phyloP scores from a whole-genome alignment of 2,113 vertebrate genomes.

The Dissostichus mawsoni region DNA sequence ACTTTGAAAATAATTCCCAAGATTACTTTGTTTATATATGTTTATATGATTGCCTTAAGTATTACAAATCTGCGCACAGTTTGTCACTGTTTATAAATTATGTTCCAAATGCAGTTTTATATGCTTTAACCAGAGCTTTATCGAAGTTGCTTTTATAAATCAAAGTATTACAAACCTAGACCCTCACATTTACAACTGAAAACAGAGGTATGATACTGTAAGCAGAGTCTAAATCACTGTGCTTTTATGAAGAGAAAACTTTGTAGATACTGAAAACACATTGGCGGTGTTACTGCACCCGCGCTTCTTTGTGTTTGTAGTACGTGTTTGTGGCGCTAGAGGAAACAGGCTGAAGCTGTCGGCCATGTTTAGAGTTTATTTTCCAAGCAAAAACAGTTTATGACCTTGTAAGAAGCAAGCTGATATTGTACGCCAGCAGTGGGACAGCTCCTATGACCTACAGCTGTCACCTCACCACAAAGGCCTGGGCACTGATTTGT shows the following conservation, averaged over 20 bases:
- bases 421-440: constrained; percentile 11
- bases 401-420: constrained; percentile 15
- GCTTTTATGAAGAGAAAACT: constrained; percentile 73
- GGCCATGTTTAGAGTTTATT: constrained; percentile 40
- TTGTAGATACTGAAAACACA: constrained; percentile 50
- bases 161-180: constrained; percentile 59
- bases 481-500: constrained; percentile 21
- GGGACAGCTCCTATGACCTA: background rate
- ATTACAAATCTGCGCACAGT: constrained; percentile 72
- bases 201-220: constrained; percentile 50
- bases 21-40: constrained; percentile 53
- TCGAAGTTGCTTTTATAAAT: constrained; percentile 71
- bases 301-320: constrained; percentile 66
- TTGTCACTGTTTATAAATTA: constrained; percentile 65
- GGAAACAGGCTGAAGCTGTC: constrained; percentile 34
- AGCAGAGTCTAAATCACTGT: constrained; percentile 79
- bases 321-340: constrained; percentile 54
- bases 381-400: constrained; percentile 42
- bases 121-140: constrained; percentile 67
- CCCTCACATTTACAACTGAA: constrained; percentile 57
- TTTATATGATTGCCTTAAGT: constrained; percentile 79
- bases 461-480: constrained; percentile 23
- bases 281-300: constrained; percentile 28
- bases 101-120: constrained; percentile 76
- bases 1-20: constrained; percentile 43